Conservation (phyloP, 2,888 invertebrate species). For the Brachyptera putata region DNA sequence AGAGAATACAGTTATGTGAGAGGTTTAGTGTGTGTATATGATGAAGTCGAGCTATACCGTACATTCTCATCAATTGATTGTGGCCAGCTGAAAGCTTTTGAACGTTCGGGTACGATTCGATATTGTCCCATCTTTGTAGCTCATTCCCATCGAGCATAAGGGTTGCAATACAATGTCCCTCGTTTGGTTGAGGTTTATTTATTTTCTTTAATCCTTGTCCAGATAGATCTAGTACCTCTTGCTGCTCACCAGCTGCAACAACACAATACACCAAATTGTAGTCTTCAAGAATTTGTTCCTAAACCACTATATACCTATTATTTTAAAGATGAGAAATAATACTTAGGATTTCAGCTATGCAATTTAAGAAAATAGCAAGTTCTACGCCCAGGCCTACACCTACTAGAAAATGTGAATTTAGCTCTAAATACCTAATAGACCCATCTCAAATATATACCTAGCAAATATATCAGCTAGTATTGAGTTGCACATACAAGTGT, state of each 20-base stretch:
- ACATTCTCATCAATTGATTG: constrained; percentile 84
- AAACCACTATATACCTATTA: no score
- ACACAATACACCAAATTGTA: no score
- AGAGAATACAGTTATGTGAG: constrained; percentile 81
- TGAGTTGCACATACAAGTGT: no score
- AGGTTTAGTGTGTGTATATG: constrained; percentile 77
- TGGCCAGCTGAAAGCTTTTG: constrained; percentile 80
- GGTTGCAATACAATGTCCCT: constrained; percentile 62
- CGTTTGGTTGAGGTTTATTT: constrained; percentile 54
- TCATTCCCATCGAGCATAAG: constrained; percentile 83
- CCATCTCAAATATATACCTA: no score
- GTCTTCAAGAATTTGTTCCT: no score
- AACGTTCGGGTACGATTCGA: constrained; percentile 74
- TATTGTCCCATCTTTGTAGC: constrained; percentile 79
- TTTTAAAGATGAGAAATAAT: no score
- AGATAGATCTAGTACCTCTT: constrained; percentile 61
- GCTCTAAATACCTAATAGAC: no score
- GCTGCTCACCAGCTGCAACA: constrained; percentile 21
- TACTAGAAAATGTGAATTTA: no score
- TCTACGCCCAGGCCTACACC: no score
- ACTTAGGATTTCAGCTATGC: no score
- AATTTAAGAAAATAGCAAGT: no score
- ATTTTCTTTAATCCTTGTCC: constrained; percentile 78
- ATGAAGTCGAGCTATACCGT: constrained; percentile 74
- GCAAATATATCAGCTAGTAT: no score